Conservation (phyloP, 2,888 invertebrate genomes). For the Timandra comae region DNA sequence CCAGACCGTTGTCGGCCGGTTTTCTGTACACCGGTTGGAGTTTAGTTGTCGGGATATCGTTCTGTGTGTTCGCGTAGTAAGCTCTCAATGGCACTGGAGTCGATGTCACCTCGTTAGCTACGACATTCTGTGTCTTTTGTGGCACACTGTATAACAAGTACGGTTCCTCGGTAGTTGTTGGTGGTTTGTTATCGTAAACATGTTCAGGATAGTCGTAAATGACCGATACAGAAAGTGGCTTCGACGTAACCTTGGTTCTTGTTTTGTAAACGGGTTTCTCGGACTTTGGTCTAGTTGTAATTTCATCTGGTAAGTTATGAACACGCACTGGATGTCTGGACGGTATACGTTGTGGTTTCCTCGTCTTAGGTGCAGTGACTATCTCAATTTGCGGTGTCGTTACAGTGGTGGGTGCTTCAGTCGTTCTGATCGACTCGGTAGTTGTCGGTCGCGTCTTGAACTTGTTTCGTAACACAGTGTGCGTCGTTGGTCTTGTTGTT, state of each 20-base stretch:
- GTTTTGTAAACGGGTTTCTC: slow-evolving; percentile 66
- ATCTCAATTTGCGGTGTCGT: slow-evolving; percentile 58
- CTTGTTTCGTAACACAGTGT: slow-evolving; percentile 50
- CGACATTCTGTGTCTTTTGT: slow-evolving; percentile 46
- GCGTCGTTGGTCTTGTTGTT: slow-evolving; percentile 47
- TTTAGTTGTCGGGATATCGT: slow-evolving; percentile 73
- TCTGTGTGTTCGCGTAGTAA: slow-evolving; percentile 77
- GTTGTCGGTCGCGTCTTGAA: slow-evolving; percentile 62
- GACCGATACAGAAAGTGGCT: slow-evolving; percentile 67
- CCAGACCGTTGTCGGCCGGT: slow-evolving; percentile 63
- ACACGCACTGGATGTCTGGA: slow-evolving; percentile 63
- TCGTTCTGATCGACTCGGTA: slow-evolving; percentile 48
- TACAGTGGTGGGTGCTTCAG: slow-evolving; percentile 61
- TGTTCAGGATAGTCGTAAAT: slow-evolving; percentile 67
- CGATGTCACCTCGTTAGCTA: slow-evolving; percentile 66
- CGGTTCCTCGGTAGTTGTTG: slow-evolving; percentile 66
- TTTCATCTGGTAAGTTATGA: slow-evolving; percentile 58
- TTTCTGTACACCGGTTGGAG: slow-evolving; percentile 68
- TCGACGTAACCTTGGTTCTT: slow-evolving; percentile 67
- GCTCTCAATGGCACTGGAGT: slow-evolving; percentile 79
- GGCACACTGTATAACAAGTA: slow-evolving; percentile 71
- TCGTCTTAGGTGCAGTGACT: slow-evolving; percentile 52
- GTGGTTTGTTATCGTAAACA: slow-evolving; percentile 58
- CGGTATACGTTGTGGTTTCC: slow-evolving; percentile 59
- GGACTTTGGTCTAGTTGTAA: slow-evolving; percentile 54